These are phyloP conservation scores for Cherax destructor DNA, from an alignment of 1,140 invertebrate species.

Conservation along the genomic window DNA sequence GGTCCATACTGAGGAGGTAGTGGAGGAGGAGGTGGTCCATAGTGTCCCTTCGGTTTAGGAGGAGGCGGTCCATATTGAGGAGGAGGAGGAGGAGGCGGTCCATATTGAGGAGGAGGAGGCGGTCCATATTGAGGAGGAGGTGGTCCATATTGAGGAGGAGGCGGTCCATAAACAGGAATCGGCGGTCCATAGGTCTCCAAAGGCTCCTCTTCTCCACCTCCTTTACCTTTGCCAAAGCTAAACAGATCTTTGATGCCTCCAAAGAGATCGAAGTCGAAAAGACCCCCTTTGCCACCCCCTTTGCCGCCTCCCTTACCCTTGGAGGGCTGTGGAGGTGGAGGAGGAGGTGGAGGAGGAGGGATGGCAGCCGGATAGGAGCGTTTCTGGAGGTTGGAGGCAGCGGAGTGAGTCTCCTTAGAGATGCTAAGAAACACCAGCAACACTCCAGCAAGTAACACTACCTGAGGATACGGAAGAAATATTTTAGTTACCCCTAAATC, in stretches of 20 bases:
- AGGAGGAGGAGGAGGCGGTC: slow-evolving; percentile 9
- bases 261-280: slow-evolving; percentile 5
- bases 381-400: background rate
- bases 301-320: slow-evolving; percentile 17
- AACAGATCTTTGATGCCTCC: slow-evolving; percentile 8
- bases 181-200: background rate
- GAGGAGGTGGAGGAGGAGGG: background rate
- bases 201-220: background rate
- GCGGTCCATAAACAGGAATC: slow-evolving; percentile 10
- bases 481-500: background rate
- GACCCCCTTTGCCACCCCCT: background rate
- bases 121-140: background rate
- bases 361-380: slow-evolving; percentile 2
- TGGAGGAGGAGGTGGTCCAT: slow-evolving; percentile 7
- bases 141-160: background rate
- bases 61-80: background rate
- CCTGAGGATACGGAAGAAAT: background rate
- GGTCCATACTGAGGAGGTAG: slow-evolving; percentile 20
- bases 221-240: slow-evolving; percentile 23
- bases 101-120: background rate
- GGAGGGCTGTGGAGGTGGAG: background rate
- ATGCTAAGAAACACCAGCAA: background rate
- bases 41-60: background rate
- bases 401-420: background rate
- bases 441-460: background rate